Base-by-base conservation (phyloP, 2,113 vertebrate genomes). In the Reinhardtius hippoglossoides region DNA sequence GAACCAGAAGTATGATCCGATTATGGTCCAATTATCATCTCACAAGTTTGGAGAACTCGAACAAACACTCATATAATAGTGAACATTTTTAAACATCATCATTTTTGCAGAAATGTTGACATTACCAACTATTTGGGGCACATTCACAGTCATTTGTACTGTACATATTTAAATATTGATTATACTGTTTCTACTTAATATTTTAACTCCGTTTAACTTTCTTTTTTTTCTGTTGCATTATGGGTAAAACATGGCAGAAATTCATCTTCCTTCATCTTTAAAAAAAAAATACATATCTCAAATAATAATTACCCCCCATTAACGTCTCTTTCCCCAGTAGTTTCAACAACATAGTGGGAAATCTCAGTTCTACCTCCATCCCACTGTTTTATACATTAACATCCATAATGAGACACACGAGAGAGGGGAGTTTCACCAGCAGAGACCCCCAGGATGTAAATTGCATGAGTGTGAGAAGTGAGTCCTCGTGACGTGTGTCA, bases 401-500 rank as follows among this genome's bases (percentile, higher is more conserved):
- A 31, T 31, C 31, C 31, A 31, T 31, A 31, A 31, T 31, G 31
- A 31, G 31, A 31, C 31, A 31, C 31, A 7, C 31, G 31, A 31
- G 31, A 7, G 31, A 31, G 1, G 6, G 31, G 31, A 7, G 5
- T 8, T 6, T 50, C 16, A 50, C 7, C 14, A 5, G 44, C 44
- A 46, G 44, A 46, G 44, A 46, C 14, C 12, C 15, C 44, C 35
- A 37, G 8, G 35, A 44, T 56, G 56, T 77, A 71, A 74, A 60
- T 82, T 52, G 52, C 3, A 21, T 18, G 27, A 57, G 23, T 20
- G 20, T 52, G 27, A 67, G 54, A 40, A 67, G 61, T 24, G 37
- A 76, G 71, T 69, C 37, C 46, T 69, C 54, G 18, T 67, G 68
- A 61, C 24, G 62, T 6, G 35, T 20, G 4, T 83, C 52, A 44